phyloP scores from a whole-genome alignment of 1,140 invertebrate species.

The Tetragnatha versicolor region DNA sequence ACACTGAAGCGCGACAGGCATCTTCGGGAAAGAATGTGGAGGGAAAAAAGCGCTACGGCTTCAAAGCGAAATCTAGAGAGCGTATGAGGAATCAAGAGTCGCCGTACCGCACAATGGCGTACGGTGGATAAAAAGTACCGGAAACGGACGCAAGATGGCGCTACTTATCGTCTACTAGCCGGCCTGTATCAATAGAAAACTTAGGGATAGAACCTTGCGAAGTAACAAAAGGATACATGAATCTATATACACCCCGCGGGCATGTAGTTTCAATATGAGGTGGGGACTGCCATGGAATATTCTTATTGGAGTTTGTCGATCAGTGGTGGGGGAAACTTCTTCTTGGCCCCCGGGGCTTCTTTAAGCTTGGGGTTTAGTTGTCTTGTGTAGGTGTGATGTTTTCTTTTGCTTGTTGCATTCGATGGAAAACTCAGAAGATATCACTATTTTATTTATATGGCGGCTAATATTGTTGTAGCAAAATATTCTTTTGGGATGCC shows the following conservation, averaged over 20 bases:
- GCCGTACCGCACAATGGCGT: conserved; percentile 29
- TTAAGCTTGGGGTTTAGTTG: no score
- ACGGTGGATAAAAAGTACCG: conserved; percentile 30
- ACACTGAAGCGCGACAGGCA: conserved; percentile 39
- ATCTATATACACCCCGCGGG: background rate
- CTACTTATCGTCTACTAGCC: conserved; percentile 34
- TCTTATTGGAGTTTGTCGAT: conserved; percentile 5
- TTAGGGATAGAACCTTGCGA: conserved; percentile 10
- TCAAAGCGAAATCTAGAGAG: conserved; percentile 37
- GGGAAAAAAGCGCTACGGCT: conserved; percentile 26
- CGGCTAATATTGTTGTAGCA: no score
- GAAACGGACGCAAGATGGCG: conserved; percentile 49
- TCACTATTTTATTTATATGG: no score
- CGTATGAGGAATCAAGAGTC: conserved; percentile 46
- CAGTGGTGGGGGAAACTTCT: no score
- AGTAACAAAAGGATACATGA: conserved; percentile 37
- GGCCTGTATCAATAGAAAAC: background rate
- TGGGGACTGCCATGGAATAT: conserved; percentile 6
- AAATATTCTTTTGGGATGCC: no score
- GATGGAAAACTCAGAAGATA: no score
- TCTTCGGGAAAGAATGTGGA: conserved; percentile 20
- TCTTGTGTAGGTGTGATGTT: no score
- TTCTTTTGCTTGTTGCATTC: no score
- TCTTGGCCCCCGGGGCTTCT: no score
- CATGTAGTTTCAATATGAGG: conserved; percentile 22